Base-by-base conservation (phyloP, 2,888 invertebrate genomes). In the Amitus sp. region DNA sequence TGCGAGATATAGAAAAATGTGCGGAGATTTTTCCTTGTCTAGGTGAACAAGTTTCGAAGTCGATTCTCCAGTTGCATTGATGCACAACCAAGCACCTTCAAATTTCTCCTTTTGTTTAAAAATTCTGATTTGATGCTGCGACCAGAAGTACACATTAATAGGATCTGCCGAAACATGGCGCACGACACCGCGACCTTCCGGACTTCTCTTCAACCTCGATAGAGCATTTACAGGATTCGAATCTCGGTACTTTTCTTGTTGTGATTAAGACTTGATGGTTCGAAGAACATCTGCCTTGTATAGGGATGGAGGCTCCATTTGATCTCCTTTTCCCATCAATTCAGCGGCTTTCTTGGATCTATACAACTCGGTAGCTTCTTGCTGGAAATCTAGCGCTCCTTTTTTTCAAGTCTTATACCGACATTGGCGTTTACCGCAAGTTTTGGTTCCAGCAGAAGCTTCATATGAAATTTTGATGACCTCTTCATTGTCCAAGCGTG, bases 1-100 rank as follows among this genome's bases (percentile, higher is more conserved):
- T 2, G 39, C 61, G 10, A 45, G 4, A 37, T 61, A 61, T 13
- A 61, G 42, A 39, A 55, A 55, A 17, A 61, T 55, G 13, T 59
- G 50, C 1, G 45, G 13, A 0, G 53, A 49, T 46, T 18, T 23
- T 46, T 48, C 10, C 1, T 50, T 52, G 34, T 59, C 59, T 6
- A 46, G 6, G 30, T 59, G 53, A 1, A n/a, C 40, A 9, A 59
- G 17, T 18, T 10, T 1, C 28, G 30, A 39, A 1, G 49, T 37
- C 20, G 42, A 18, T 10, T 28, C 19, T 2, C 59, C 59, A 15
- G 53, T 40, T 0, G 59, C 34, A 19, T 59, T 53, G 23, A 59
- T 46, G 18, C 30, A 49, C 4, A 59, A 6, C 1, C 40, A 12
- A 27, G 49, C 42, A 33, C 47, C 15, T 13, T 59, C 46, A 1